Evolutionary conservation across 2,797 vertebrate species (phyloP).

Genomic region (Streptopelia turtur): DNA sequence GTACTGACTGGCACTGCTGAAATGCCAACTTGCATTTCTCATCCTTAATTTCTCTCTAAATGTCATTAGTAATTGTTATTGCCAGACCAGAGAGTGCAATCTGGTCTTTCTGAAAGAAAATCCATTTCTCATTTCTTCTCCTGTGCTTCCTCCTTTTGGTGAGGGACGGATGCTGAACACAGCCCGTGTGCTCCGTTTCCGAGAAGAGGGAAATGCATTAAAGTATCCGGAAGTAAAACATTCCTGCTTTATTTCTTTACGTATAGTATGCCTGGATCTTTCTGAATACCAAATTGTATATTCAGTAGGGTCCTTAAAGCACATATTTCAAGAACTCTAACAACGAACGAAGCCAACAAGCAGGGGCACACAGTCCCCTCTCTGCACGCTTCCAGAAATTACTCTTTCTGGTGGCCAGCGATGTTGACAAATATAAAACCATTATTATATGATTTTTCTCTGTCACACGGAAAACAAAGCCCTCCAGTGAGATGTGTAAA

Average conservation of each 20-base stretch:
- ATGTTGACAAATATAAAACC: background rate
- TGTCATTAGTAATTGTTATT: constrained; percentile 83
- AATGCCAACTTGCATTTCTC: constrained; percentile 83
- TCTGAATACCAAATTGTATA: background rate
- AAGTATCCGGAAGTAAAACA: background rate
- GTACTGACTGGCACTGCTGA: constrained; percentile 73
- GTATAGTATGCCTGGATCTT: background rate
- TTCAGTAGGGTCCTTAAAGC: constrained; percentile 6
- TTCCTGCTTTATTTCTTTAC: constrained; percentile 17
- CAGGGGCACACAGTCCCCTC: background rate
- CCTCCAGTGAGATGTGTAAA: background rate
- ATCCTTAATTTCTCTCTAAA: constrained; percentile 81
- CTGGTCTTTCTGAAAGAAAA: constrained; percentile 59
- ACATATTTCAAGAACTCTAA: background rate
- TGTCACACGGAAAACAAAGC: background rate
- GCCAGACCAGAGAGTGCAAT: constrained; percentile 67
- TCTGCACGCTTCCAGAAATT: background rate
- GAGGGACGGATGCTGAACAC: background rate
- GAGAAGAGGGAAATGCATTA: background rate
- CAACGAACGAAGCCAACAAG: constrained; percentile 3
- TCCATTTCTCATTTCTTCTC: constrained; percentile 51
- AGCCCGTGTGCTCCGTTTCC: background rate
- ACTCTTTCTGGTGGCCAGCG: background rate
- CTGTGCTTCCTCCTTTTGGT: constrained; percentile 29
- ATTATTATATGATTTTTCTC: background rate